Evolutionary conservation across 2,888 invertebrate species (phyloP).

Genomic region (Onchidella celtica): DNA sequence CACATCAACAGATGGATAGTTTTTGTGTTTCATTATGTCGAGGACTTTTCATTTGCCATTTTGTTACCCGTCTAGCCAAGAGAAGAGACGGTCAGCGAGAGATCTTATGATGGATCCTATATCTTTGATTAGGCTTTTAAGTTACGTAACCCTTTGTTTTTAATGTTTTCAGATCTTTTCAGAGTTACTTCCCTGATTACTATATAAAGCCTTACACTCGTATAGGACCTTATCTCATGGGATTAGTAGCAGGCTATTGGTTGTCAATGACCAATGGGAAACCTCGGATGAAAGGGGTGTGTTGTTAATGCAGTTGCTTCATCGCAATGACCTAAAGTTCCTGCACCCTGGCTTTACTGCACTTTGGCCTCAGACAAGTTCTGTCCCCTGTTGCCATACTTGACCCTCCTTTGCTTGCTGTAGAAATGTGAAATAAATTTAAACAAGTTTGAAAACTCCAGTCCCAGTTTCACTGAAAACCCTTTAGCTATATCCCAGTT

Average conservation of each 20-base stretch:
- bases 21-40: too few relatives aligned
- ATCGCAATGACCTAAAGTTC: not conserved
- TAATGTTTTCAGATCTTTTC: not conserved
- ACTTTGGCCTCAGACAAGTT: not conserved
- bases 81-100: too few relatives aligned
- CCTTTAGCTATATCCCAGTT: not conserved
- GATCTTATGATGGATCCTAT: too few relatives aligned
- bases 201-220: constrained; percentile 81
- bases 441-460: too few relatives aligned
- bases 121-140: too few relatives aligned
- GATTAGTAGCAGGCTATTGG: constrained; percentile 79
- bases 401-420: not conserved
- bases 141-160: too few relatives aligned
- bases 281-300: constrained; percentile 65
- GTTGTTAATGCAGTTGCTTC: not conserved
- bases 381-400: not conserved
- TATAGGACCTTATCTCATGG: constrained; percentile 80
- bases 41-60: too few relatives aligned
- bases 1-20: too few relatives aligned
- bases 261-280: constrained; percentile 71
- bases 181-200: constrained; percentile 32
- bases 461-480: too few relatives aligned
- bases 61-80: too few relatives aligned
- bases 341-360: too few relatives aligned
- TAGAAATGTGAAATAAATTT: not conserved